Base-by-base conservation (phyloP, 2,113 vertebrate species). In the Aythya baeri region DNA sequence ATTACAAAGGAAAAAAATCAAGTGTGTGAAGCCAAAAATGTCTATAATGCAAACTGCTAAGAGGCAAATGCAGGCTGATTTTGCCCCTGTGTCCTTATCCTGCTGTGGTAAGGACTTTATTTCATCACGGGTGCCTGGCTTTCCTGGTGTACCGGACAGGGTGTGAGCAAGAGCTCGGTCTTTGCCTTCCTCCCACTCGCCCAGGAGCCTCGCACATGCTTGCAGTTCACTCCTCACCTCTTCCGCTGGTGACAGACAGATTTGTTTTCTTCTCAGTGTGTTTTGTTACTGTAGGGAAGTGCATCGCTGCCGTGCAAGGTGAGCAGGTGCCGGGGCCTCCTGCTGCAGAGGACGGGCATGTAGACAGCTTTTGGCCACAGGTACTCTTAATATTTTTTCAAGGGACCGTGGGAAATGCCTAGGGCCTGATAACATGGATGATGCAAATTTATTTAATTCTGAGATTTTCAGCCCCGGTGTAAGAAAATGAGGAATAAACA, bases 151-250 rank as follows among this genome's bases (percentile, higher is more conserved):
- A 13, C 21, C 2, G 36, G 86, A n/a, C 52, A 36, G 66, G 58
- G 57, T 23, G 29, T 25, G 34, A 29, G 43, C 36, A 58, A 77
- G 36, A 31, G 34, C 68, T 78, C 41, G 3, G 44, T n/a, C 58
- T 84, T 25, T 66, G 44, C 68, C 32, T 59, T 82, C 54, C 78
- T 75, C 31, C 34, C 38, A 3, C 27, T 57, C 21, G 5, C 1
- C 2, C 31, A 12, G 46, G 50, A 83, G 41, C 36, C 26, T 16
- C 10, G 15, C 55, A 44, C 0, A 0, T 54, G 55, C 46, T 36
- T 66, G 17, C 44, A 44, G 36, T 62, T 31, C 0, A 26, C 29
- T 87, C 29, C 32, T 83, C 63, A 50, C 57, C 41, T 63, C 66
- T 84, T 67, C 52, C 0, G 1, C 84, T 22, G 41, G 10, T 44